Conservation (phyloP, 1,140 invertebrate genomes). For the Cyclina sinensis region DNA sequence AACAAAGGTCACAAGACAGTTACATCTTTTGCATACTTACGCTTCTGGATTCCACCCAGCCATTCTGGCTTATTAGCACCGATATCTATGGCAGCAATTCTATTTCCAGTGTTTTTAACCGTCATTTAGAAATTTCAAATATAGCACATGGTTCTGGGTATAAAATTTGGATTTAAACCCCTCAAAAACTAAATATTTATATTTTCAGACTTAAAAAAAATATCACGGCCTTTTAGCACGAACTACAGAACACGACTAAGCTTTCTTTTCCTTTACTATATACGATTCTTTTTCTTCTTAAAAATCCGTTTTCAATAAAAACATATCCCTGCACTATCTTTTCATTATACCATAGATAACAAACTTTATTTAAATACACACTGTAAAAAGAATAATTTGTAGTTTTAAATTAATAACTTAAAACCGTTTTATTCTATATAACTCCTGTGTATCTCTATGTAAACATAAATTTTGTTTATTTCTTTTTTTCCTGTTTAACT, state of each 20-base stretch:
- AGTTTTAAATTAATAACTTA: not conserved
- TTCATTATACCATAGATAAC: not conserved
- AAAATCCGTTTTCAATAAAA: too few relatives aligned
- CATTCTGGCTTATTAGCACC: slow-evolving; percentile 18
- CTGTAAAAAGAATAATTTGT: not conserved
- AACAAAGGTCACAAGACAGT: too few relatives aligned
- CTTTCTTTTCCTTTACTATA: too few relatives aligned
- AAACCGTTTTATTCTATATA: not conserved
- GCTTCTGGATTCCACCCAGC: slow-evolving; percentile 32
- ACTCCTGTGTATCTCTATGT: not conserved
- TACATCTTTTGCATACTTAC: slow-evolving; percentile 17
- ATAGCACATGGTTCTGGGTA: too few relatives aligned
- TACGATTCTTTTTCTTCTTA: too few relatives aligned
- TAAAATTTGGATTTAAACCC: too few relatives aligned
- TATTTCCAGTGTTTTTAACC: not conserved
- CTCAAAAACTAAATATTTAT: too few relatives aligned
- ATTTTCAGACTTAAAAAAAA: too few relatives aligned
- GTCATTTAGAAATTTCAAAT: slow-evolving; percentile 2
- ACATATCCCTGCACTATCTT: not conserved
- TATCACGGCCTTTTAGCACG: too few relatives aligned
- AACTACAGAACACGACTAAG: too few relatives aligned
- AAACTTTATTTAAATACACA: not conserved
- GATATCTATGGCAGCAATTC: not conserved
- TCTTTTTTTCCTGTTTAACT: not conserved
- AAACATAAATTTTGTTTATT: slow-evolving; percentile 19